These are phyloP conservation scores for Sandelia bainsii DNA, from an alignment of 2,797 vertebrate genomes.

Conservation along the genomic window DNA sequence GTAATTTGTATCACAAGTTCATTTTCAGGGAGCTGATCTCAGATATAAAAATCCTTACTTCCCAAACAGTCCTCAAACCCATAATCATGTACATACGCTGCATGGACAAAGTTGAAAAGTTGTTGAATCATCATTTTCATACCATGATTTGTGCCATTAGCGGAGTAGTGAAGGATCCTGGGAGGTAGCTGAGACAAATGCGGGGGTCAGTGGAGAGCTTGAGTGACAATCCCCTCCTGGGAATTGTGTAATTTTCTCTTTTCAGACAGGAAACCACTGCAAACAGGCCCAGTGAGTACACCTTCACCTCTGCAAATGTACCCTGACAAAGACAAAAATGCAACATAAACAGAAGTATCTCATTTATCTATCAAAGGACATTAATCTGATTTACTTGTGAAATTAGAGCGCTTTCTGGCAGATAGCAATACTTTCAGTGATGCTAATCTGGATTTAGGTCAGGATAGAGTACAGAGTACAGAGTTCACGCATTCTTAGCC, in stretches of 20 bases:
- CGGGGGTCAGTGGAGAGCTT: constrained; percentile 87
- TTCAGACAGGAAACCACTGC: constrained; percentile 90
- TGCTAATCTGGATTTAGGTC: not conserved
- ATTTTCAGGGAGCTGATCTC: not conserved
- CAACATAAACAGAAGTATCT: not conserved
- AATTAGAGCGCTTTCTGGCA: not conserved
- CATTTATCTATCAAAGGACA: not conserved
- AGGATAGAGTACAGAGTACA: too few relatives aligned
- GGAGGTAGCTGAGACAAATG: constrained; percentile 87
- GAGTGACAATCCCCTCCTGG: constrained; percentile 82
- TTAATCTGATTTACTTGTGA: not conserved
- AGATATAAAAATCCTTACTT: not conserved
- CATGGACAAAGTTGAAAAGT: too few relatives aligned
- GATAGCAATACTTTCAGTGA: not conserved
- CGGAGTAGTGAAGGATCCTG: constrained; percentile 85
- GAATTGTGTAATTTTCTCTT: constrained; percentile 89
- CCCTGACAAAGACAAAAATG: constrained; percentile 76
- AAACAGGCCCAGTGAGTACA: constrained; percentile 89
- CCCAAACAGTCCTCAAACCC: not conserved
- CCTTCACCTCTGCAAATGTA: constrained; percentile 86
- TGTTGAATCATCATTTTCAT: constrained; percentile 17
- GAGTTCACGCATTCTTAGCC: too few relatives aligned
- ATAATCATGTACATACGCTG: too few relatives aligned
- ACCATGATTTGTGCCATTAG: constrained; percentile 85
- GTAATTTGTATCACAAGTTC: too few relatives aligned